phyloP scores from a whole-genome alignment of 1,140 invertebrate genomes.

The Cherax quadricarinatus region DNA sequence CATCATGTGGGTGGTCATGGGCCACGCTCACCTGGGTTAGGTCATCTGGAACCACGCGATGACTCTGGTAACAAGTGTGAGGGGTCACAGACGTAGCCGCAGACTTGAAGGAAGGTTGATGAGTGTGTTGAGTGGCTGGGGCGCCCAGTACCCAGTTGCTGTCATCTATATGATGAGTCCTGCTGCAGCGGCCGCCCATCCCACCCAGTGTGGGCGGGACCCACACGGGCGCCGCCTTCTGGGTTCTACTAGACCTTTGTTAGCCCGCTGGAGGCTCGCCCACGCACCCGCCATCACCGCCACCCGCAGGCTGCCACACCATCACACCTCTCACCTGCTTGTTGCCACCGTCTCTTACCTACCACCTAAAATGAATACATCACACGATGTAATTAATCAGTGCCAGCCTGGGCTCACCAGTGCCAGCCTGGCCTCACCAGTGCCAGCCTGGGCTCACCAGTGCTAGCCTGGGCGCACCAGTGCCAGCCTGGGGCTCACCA shows the following conservation, averaged over 20 bases:
- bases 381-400: too few relatives aligned
- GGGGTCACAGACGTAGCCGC: not conserved
- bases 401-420: too few relatives aligned
- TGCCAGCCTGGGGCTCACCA: too few relatives aligned
- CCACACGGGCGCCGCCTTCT: not conserved
- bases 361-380: too few relatives aligned
- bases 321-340: not conserved
- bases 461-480: too few relatives aligned
- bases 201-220: not conserved
- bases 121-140: not conserved
- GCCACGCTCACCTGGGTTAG: not conserved
- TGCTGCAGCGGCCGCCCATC: conserved; percentile 28
- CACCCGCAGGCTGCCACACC: not conserved
- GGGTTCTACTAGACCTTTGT: not conserved
- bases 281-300: not conserved
- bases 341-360: not conserved
- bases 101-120: not conserved
- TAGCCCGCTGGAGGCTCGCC: not conserved
- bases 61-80: not conserved
- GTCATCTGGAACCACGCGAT: not conserved
- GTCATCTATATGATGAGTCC: not conserved
- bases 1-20: not conserved
- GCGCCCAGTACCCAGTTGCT: conserved; percentile 1
- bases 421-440: too few relatives aligned
- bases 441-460: too few relatives aligned